These are phyloP conservation scores for Parapsyche elsis DNA, from an alignment of 1,140 invertebrate genomes.

Conservation along the genomic window DNA sequence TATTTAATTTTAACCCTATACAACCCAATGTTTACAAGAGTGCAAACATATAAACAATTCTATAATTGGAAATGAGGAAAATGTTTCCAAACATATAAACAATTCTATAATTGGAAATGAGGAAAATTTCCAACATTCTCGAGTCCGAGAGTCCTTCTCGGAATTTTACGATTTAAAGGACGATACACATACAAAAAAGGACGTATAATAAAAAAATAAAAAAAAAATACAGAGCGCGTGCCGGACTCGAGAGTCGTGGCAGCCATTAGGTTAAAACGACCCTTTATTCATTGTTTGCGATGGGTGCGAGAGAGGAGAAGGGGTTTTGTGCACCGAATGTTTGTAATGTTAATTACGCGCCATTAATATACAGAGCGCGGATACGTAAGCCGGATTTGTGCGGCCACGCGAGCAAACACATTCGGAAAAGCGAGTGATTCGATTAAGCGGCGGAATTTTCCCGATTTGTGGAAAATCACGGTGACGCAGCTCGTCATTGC, in stretches of 20 bases:
- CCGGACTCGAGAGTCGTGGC: no score
- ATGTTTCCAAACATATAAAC: no score
- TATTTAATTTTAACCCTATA: no score
- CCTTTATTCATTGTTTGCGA: slow-evolving; percentile 45
- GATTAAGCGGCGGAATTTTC: slow-evolving; percentile 34
- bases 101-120: no score
- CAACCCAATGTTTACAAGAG: no score
- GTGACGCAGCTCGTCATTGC: neutral
- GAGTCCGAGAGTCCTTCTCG: no score
- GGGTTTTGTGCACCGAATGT: slow-evolving; percentile 34
- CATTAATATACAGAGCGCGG: slow-evolving; percentile 46
- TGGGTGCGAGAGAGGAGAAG: neutral
- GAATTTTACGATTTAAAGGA: no score
- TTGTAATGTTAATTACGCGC: slow-evolving; percentile 50
- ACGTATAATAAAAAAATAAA: neutral
- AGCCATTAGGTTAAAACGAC: slow-evolving; percentile 39
- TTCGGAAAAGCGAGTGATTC: slow-evolving; percentile 27
- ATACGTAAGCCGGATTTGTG: slow-evolving; percentile 41
- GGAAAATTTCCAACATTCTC: no score
- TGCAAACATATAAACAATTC: no score
- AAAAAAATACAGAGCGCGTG: slow-evolving; percentile 7
- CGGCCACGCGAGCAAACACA: neutral
- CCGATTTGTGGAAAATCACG: neutral
- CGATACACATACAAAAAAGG: neutral
- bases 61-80: no score